Base-by-base conservation (phyloP, 2,113 vertebrate genomes). In the Oreochromis tanganicae region DNA sequence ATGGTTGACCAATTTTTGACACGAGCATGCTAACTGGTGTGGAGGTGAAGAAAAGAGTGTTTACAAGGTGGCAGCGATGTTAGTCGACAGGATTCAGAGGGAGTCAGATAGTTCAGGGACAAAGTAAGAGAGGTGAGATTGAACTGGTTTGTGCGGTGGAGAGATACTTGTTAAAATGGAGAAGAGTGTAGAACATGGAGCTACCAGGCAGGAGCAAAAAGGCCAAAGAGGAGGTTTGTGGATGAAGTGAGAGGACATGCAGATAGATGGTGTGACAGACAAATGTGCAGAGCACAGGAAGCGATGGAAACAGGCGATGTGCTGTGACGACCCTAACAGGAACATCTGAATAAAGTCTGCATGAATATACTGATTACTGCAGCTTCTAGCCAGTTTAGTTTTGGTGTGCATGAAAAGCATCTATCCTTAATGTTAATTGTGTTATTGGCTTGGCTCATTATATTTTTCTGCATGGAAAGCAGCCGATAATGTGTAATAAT, bases 361-460 rank as follows among this genome's bases (percentile, higher is more conserved):
- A 78, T n/a, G 46, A 78, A 78, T 52, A 29, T 52, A 78, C 34
- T 34, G 46, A 78, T 78, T 34, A 78, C 46, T 52, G 46, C 50
- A 32, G 27, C 73, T 52, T 34, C 27, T 78, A 13, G 48, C 46
- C 27, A 52, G 46, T 78, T 78, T 52, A 34, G 17, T 78, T 52
- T 78, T n/a, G 73, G 46, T 52, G 41, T 34, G 46, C 46, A 48
- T 78, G 12, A 52, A 52, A 34, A 34, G 32, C 9, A 24, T 9
- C 68, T 75, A 6, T 32, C 41, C 43, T 79, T 19, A 36, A 80
- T 63, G 27, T 85, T 61, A 50, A 41, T 41, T 63, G 7, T 80
- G 55, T 63, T 80, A 27, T 61, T 52, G 41, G 46, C 10, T 13
- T 10, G 16, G 73, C 73, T 78, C 10, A 52, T 78, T 52, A 9